These are phyloP conservation scores for Seriola quinqueradiata DNA, from an alignment of 2,113 vertebrate genomes.

Conservation along the genomic window DNA sequence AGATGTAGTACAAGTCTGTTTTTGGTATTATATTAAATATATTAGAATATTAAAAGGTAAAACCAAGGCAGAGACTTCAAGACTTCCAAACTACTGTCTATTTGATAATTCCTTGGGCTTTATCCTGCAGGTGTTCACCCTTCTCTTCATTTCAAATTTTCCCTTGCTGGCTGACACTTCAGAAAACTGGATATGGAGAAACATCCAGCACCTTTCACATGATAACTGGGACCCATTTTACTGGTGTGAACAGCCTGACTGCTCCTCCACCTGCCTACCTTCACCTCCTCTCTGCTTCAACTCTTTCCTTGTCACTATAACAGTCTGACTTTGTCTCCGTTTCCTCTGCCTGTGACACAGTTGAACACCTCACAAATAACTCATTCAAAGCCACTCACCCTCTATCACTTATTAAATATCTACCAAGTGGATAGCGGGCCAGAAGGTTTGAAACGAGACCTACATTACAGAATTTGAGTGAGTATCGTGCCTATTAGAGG, in stretches of 20 bases:
- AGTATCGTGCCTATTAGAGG: not conserved
- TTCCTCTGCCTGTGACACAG: conserved; percentile 35
- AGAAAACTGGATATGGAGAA: not conserved
- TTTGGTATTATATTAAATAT: conserved; percentile 4
- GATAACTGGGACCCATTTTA: conserved; percentile 28
- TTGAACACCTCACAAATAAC: not conserved
- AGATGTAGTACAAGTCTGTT: not conserved
- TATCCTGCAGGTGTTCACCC: not conserved
- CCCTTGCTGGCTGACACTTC: not conserved
- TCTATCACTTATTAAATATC: conserved; percentile 45
- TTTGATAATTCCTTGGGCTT: not conserved
- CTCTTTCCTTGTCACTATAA: conserved; percentile 10
- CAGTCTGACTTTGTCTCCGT: conserved; percentile 21
- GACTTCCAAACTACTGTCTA: not conserved
- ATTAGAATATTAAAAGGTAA: not conserved
- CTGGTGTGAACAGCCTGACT: conserved; percentile 26
- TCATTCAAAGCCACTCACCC: not conserved
- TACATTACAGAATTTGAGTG: not conserved
- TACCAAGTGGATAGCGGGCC: not conserved
- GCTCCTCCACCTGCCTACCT: conserved; percentile 25
- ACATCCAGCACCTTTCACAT: conserved; percentile 25
- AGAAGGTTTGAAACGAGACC: not conserved
- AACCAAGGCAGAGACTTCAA: not conserved
- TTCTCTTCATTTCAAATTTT: conserved; percentile 24
- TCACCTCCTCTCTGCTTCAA: conserved; percentile 32